Percentiles rank a stretch among this genome's conserved stretches.
These are phyloP conservation scores for Gila robusta DNA, from an alignment of 2,797 vertebrate genomes.

Conservation along the genomic window DNA sequence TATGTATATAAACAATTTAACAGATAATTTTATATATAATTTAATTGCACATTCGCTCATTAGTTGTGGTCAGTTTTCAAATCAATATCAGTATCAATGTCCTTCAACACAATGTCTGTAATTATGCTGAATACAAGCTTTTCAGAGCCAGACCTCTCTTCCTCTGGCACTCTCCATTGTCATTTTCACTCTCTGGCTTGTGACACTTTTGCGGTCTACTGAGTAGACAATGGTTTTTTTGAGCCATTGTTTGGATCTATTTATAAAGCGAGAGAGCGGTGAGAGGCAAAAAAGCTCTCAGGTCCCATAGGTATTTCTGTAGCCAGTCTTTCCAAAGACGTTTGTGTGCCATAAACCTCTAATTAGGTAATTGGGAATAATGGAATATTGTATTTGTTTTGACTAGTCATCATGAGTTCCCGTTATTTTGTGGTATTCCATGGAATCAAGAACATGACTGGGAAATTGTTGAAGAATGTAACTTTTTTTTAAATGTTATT, in stretches of 20 bases:
- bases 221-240: slow-evolving; percentile 69
- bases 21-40: too few species aligned
- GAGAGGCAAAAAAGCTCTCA: slow-evolving; percentile 67
- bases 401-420: slow-evolving; percentile 56
- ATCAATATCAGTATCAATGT: slow-evolving; percentile 33
- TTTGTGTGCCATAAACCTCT: slow-evolving; percentile 60
- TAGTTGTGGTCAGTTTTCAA: slow-evolving; percentile 21
- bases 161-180: slow-evolving; percentile 66
- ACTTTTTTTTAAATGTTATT: neutral
- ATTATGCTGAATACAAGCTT: slow-evolving; percentile 60
- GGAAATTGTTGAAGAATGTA: neutral
- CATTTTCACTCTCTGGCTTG: slow-evolving; percentile 64
- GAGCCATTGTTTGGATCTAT: slow-evolving; percentile 68
- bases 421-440: slow-evolving; percentile 29
- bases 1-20: too few species aligned
- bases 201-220: slow-evolving; percentile 66
- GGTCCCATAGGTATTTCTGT: slow-evolving; percentile 65
- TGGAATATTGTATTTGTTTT: slow-evolving; percentile 65
- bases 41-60: neutral
- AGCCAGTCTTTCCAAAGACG: slow-evolving; percentile 63
- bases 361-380: slow-evolving; percentile 65
- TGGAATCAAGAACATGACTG: neutral
- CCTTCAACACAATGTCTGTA: slow-evolving; percentile 30
- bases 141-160: slow-evolving; percentile 54
- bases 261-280: slow-evolving; percentile 68